phyloP scores from a whole-genome alignment of 2,797 vertebrate species.

The Naso thynnoides region DNA sequence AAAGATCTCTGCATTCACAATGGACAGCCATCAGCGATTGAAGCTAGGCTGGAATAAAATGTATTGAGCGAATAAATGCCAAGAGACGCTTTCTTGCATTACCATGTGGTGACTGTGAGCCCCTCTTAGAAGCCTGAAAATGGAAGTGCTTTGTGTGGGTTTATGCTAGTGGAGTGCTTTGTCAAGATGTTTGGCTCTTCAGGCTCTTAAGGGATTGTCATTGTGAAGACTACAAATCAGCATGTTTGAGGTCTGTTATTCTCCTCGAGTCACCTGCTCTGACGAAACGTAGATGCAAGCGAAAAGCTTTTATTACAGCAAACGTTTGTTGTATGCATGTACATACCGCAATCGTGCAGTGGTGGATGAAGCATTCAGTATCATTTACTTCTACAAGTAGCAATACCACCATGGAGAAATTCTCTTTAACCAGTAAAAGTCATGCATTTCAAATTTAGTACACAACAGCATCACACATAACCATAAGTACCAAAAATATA shows the following conservation, averaged over 20 bases:
- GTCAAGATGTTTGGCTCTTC: constrained; percentile 56
- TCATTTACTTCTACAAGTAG: neutral
- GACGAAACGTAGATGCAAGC: constrained; percentile 1
- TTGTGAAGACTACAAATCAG: constrained; percentile 57
- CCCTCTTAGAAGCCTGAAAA: constrained; percentile 47
- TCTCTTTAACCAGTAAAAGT: too few species aligned
- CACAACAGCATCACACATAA: neutral
- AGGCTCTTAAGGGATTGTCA: constrained; percentile 52
- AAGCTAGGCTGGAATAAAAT: constrained; percentile 36
- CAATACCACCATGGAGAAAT: neutral
- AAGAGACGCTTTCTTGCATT: constrained; percentile 31
- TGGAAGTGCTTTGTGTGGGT: constrained; percentile 57
- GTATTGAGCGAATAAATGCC: constrained; percentile 46
- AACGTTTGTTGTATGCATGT: constrained; percentile 2
- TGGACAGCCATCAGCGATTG: constrained; percentile 42
- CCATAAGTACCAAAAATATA: too few species aligned
- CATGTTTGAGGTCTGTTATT: constrained; percentile 39
- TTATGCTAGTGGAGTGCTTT: constrained; percentile 54
- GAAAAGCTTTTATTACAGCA: neutral
- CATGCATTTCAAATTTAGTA: too few species aligned
- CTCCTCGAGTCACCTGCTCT: constrained; percentile 38
- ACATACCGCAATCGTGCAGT: neutral
- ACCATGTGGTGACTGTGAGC: constrained; percentile 40
- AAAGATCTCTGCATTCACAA: constrained; percentile 35
- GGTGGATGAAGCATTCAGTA: neutral